Percentiles rank a stretch among this genome's conserved stretches.
These are phyloP conservation scores for Thaumetopoea pityocampa DNA, from an alignment of 1,140 invertebrate species.

Conservation along the genomic window DNA sequence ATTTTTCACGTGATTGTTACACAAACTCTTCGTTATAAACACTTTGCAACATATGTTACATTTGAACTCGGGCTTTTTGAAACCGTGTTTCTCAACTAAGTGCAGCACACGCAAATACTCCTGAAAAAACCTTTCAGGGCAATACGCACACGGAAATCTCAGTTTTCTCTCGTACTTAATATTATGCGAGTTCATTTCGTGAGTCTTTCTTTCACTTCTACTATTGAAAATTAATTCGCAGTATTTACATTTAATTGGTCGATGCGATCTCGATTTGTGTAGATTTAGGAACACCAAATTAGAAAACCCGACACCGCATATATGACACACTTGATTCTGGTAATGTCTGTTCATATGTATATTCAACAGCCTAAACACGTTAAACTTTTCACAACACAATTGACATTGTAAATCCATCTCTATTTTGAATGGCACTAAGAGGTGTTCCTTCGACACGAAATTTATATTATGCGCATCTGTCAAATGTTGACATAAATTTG, in stretches of 20 bases:
- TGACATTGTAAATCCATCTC: conserved; percentile 42
- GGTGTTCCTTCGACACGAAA: conserved; percentile 33
- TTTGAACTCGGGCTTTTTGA: conserved; percentile 41
- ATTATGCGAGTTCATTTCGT: conserved; percentile 40
- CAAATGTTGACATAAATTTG: conserved; percentile 36
- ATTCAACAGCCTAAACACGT: conserved; percentile 44
- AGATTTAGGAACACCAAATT: conserved; percentile 54
- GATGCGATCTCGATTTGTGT: conserved; percentile 47
- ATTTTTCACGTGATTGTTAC: conserved; percentile 53
- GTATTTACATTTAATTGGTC: conserved; percentile 28
- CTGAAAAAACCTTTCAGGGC: conserved; percentile 49
- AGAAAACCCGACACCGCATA: conserved; percentile 52
- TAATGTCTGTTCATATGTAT: conserved; percentile 62
- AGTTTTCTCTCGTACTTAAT: conserved; percentile 38
- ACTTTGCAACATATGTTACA: conserved; percentile 46
- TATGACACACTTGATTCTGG: conserved; percentile 55
- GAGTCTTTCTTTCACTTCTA: conserved; percentile 38
- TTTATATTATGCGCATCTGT: conserved; percentile 28
- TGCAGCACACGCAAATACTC: conserved; percentile 48
- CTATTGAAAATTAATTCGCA: conserved; percentile 38
- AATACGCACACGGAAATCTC: conserved; percentile 54
- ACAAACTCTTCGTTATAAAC: conserved; percentile 50
- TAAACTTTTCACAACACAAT: conserved; percentile 44
- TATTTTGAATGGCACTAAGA: conserved; percentile 55
- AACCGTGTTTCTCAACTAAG: conserved; percentile 54